Conservation (phyloP, 1,140 invertebrate species). For the Odontomachus brunneus region DNA sequence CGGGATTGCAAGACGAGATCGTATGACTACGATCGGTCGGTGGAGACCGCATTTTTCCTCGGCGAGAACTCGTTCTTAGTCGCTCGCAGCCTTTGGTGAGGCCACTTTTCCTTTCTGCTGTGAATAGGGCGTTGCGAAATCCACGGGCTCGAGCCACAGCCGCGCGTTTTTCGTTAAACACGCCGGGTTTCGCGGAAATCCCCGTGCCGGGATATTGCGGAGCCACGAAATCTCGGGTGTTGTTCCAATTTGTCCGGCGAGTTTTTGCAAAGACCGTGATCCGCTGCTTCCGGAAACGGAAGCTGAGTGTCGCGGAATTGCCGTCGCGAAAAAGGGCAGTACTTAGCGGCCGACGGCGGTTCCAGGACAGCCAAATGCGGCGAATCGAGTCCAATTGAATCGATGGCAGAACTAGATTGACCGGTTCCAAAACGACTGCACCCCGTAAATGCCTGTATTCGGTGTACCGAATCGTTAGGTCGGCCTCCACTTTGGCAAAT, state of each 20-base stretch:
- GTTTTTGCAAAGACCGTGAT: not conserved
- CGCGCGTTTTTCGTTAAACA: not conserved
- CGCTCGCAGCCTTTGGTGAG: slow-evolving; percentile 35
- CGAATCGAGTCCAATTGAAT: not conserved
- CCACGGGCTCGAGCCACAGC: not conserved
- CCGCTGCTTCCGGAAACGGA: not conserved
- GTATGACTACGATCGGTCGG: not conserved
- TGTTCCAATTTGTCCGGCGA: not conserved
- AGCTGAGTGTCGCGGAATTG: not conserved
- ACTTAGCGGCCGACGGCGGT: not conserved
- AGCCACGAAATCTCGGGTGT: not conserved
- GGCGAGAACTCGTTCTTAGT: slow-evolving; percentile 44
- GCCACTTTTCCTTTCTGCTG: slow-evolving; percentile 37
- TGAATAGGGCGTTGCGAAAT: slow-evolving; percentile 42
- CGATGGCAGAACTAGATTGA: not conserved
- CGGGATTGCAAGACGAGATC: slow-evolving; percentile 19
- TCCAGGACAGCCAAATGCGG: not conserved
- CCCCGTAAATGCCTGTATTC: not conserved
- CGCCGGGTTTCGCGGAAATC: not conserved
- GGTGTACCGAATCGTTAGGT: not conserved
- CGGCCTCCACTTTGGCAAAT: too few relatives aligned
- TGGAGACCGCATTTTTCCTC: slow-evolving; percentile 49
- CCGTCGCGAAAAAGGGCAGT: not conserved
- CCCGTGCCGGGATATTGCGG: not conserved
- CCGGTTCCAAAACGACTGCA: not conserved